Conservation (phyloP, 2,888 invertebrate genomes). For the Dolomedes plantarius region DNA sequence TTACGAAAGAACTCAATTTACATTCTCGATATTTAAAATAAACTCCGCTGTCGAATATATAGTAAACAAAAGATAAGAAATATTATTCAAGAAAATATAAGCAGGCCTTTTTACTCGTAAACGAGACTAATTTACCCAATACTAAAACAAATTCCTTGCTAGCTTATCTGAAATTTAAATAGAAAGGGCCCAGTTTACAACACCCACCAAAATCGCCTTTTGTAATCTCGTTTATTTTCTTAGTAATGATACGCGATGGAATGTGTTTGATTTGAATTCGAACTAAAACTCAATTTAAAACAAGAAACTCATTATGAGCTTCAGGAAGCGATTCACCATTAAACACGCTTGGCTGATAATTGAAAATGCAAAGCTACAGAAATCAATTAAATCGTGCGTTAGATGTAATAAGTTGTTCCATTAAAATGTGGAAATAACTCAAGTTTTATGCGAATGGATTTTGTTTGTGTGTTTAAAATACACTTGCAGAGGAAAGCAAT, state of each 20-base stretch:
- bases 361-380: slow-evolving; percentile 6
- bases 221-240: slow-evolving; percentile 9
- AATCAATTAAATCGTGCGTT: slow-evolving; percentile 12
- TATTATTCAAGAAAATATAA: background rate
- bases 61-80: background rate
- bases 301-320: background rate
- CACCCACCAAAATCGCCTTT: background rate
- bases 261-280: background rate
- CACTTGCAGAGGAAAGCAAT: background rate
- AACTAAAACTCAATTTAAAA: slow-evolving; percentile 14
- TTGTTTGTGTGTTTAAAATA: background rate
- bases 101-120: background rate
- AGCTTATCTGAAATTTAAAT: background rate
- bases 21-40: background rate
- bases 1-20: background rate
- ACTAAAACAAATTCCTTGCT: background rate
- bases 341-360: slow-evolving; percentile 14
- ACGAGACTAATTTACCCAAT: background rate
- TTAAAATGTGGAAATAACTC: background rate
- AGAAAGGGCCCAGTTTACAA: background rate
- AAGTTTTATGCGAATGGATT: background rate
- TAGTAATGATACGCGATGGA: background rate
- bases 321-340: slow-evolving; percentile 3
- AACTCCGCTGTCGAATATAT: background rate
- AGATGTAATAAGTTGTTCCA: slow-evolving; percentile 18